Base-by-base conservation (phyloP, 2,888 invertebrate species). In the Caenorhabditis afra region DNA sequence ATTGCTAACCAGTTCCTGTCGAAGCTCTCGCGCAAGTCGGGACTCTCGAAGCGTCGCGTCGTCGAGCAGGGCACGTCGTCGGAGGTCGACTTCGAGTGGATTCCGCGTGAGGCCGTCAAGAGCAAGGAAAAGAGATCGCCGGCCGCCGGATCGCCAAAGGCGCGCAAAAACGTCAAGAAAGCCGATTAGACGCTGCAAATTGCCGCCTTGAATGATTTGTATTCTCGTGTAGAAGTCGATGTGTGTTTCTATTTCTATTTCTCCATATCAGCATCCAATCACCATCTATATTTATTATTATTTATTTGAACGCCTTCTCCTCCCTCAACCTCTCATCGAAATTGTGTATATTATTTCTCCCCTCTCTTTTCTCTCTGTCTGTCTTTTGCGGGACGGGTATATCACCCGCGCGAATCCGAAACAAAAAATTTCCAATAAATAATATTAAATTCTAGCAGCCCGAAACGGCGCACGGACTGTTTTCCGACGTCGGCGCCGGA, bases 21-120 rank as follows among this genome's bases (percentile, higher is more conserved):
- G 53, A 90, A 90, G 86, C 82, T 89, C 67, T 85, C 88, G 5
- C 84, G 87, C 58, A 90, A 89, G 76, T 81, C 85, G 74, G 87
- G 87, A 22, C 77, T 89, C 73, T 78, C 83, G 49, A 86, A 87
- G 77, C 84, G 85, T 71, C 62, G 78, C 10, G 68, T 67, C 11
- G 83, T 87, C 61, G 97, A 99, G 92, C 95, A 95, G 87, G 97
- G 97, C 81, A 97, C 97, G 0, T 93, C 94, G 78, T 95, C 94
- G 94, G 94, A 96, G 91, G 96, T 99, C 3, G 98, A 99, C 91
- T 97, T 95, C 90, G 97, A 99, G 88, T 99, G 99, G 99, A 93
- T 99, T 90, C 98, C 99, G 47, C 94, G 94, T 90, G 95, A 96
- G 91, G 66, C 84, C 57, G 76, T 88, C 45, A 85, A 85, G 64